phyloP scores from a whole-genome alignment of 2,797 vertebrate genomes.

The Poeciliopsis paucimaculata region DNA sequence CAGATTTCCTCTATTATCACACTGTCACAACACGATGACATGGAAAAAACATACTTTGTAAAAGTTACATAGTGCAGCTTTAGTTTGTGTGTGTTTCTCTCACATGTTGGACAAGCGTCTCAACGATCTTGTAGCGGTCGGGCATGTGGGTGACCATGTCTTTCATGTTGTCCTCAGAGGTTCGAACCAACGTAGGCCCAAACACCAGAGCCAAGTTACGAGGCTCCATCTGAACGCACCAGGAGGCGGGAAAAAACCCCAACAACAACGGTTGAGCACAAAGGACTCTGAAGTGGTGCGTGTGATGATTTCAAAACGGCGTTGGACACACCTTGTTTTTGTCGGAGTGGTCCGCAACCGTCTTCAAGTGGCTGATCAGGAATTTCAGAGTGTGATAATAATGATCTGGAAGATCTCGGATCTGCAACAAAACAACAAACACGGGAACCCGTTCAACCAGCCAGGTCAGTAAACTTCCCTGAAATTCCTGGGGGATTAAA shows the following conservation, averaged over 20 bases:
- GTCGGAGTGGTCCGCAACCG: conserved; percentile 91
- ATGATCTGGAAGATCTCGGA: conserved; percentile 92
- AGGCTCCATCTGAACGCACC: conserved; percentile 90
- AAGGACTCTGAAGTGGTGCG: accelerated
- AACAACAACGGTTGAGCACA: neutral
- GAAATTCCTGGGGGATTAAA: neutral
- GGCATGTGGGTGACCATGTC: conserved; percentile 99
- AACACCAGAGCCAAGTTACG: conserved; percentile 97
- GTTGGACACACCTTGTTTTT: conserved; percentile 92
- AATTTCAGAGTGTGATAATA: conserved; percentile 97
- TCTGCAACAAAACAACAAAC: conserved; percentile 71
- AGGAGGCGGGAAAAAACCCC: neutral
- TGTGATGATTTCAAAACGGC: neutral
- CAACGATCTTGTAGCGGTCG: conserved; percentile 97
- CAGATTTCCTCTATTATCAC: no score
- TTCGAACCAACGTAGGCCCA: conserved; percentile 93
- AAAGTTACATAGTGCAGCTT: no score
- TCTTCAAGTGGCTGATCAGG: conserved; percentile 92
- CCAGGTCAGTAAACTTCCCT: neutral
- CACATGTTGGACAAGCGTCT: conserved; percentile 97
- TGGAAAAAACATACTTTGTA: no score
- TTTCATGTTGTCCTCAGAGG: conserved; percentile 98
- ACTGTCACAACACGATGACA: no score
- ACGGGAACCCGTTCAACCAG: conserved; percentile 29
- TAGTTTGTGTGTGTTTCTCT: conserved; percentile 46